Percentiles rank a stretch among this genome's conserved stretches.
phyloP scores from a whole-genome alignment of 2,888 invertebrate genomes.

The Lycophotia porphyrea region DNA sequence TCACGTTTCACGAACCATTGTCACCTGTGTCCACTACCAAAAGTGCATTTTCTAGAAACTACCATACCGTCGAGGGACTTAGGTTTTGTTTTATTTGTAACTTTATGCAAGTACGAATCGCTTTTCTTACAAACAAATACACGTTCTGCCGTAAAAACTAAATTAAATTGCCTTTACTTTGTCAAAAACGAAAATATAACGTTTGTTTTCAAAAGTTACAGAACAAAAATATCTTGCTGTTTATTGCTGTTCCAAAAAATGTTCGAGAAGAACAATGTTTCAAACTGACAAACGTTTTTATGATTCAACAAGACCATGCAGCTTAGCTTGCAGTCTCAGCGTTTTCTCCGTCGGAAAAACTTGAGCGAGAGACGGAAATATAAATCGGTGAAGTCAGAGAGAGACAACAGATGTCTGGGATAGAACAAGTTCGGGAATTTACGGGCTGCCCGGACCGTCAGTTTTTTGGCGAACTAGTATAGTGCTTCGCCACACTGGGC shows the following conservation, averaged over 20 bases:
- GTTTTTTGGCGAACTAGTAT: conserved; percentile 74
- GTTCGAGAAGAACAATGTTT: conserved; percentile 48
- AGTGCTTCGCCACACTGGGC: conserved; percentile 67
- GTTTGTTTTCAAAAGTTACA: conserved; percentile 30
- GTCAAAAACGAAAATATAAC: conserved; percentile 41
- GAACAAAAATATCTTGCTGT: conserved; percentile 50
- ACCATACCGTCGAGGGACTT: conserved; percentile 46
- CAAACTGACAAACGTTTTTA: conserved; percentile 64
- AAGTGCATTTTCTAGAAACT: conserved; percentile 71
- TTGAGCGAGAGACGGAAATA: conserved; percentile 64
- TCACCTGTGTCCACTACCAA: conserved; percentile 76
- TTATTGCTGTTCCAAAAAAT: conserved; percentile 61
- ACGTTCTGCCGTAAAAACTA: conserved; percentile 47
- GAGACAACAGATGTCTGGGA: conserved; percentile 75
- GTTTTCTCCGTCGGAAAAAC: conserved; percentile 64
- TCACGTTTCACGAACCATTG: conserved; percentile 71
- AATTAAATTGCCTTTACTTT: conserved; percentile 60
- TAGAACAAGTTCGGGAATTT: conserved; percentile 78
- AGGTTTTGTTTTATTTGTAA: conserved; percentile 54
- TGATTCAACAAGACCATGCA: conserved; percentile 56
- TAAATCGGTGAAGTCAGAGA: conserved; percentile 65
- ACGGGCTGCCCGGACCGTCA: conserved; percentile 72
- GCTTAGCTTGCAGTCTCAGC: conserved; percentile 58
- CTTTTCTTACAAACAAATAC: conserved; percentile 63
- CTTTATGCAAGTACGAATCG: conserved; percentile 43